These are phyloP conservation scores for Vanessa atalanta DNA, from an alignment of 1,140 invertebrate genomes.

Conservation along the genomic window DNA sequence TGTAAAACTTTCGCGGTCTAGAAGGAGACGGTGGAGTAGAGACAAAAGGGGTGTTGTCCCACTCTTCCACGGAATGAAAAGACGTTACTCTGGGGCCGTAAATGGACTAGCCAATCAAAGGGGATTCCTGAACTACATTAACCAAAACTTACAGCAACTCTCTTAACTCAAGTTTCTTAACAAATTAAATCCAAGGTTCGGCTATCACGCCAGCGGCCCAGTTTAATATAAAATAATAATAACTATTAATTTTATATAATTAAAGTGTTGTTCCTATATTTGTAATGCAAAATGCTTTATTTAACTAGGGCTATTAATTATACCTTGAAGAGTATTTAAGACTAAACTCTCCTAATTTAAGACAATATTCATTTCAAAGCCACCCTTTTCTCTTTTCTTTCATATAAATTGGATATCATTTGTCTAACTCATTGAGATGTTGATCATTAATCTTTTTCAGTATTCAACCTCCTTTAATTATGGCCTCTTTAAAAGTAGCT, in stretches of 20 bases:
- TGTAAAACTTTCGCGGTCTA: too few species aligned
- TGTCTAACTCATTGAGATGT: conserved; percentile 40
- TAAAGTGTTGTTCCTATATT: conserved; percentile 3
- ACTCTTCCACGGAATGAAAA: too few species aligned
- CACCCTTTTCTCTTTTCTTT: conserved; percentile 42
- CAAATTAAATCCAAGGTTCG: too few species aligned
- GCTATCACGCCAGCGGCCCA: too few species aligned
- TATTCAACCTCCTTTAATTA: conserved; percentile 23
- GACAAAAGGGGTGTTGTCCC: too few species aligned
- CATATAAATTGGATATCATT: conserved; percentile 45
- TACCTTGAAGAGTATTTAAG: conserved; percentile 38
- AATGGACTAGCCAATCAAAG: too few species aligned
- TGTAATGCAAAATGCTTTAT: conserved; percentile 30
- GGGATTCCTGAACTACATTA: too few species aligned
- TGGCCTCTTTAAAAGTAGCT: conserved; percentile 14
- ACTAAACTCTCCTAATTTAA: conserved; percentile 47
- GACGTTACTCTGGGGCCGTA: too few species aligned
- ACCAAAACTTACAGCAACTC: too few species aligned
- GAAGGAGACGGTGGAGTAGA: too few species aligned
- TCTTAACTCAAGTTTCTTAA: too few species aligned
- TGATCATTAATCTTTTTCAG: conserved; percentile 35
- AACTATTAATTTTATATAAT: neutral
- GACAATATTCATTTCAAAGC: conserved; percentile 43
- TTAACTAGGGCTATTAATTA: conserved; percentile 37
- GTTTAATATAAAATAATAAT: too few species aligned